Conservation (phyloP, 2,113 vertebrate species). For the Otus sunia region DNA sequence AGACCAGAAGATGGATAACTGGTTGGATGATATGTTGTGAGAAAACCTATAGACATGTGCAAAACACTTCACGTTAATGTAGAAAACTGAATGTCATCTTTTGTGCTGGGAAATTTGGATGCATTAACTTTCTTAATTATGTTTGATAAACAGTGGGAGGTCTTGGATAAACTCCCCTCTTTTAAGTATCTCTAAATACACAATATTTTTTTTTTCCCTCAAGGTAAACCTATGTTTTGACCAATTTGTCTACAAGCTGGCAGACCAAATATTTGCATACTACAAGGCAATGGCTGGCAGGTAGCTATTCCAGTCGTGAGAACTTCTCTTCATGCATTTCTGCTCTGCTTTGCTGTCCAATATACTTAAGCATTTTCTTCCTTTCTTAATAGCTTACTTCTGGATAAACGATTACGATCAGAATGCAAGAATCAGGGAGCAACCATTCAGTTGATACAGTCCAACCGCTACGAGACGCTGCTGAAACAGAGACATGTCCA, state of each 20-base stretch:
- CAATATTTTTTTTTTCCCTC: not conserved
- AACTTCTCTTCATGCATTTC: not conserved
- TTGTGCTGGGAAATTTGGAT: not conserved
- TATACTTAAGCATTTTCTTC: not conserved
- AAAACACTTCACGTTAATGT: not conserved
- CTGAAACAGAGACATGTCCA: conserved; percentile 90
- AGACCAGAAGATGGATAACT: not conserved
- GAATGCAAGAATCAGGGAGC: conserved; percentile 89
- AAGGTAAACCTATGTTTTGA: conserved; percentile 91
- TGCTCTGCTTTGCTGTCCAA: not conserved
- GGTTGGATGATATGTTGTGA: not conserved
- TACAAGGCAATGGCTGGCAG: conserved; percentile 89
- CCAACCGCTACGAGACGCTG: conserved; percentile 86
- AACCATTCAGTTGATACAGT: conserved; percentile 78
- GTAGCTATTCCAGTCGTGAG: conserved; percentile 51
- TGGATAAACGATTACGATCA: conserved; percentile 85
- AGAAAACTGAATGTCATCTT: not conserved
- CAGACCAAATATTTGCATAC: conserved; percentile 90
- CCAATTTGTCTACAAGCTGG: conserved; percentile 90
- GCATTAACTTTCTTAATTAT: not conserved
- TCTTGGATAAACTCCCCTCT: not conserved
- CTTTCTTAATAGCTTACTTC: conserved; percentile 75
- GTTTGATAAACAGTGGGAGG: not conserved
- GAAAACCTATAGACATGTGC: not conserved
- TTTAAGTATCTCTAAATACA: not conserved